Conservation (phyloP, 2,888 invertebrate species). For the Meta bourneti region DNA sequence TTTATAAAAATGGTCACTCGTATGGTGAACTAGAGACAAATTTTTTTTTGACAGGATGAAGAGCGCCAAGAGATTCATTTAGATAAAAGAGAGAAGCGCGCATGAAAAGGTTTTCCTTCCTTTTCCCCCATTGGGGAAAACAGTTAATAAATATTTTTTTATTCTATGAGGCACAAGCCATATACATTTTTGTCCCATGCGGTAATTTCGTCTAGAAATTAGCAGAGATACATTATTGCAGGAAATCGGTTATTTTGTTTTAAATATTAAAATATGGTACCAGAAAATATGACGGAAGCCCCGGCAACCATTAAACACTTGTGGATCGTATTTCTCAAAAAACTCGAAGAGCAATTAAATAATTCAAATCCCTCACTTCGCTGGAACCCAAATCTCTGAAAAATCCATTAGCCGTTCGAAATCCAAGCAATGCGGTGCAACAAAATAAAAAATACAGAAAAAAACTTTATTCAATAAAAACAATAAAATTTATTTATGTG, state of each 20-base stretch:
- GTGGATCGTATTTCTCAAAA: neutral
- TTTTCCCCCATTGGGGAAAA: no score
- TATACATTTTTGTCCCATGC: no score
- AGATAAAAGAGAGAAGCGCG: no score
- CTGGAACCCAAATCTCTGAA: neutral
- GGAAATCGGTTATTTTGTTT: neutral
- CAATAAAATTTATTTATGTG: slow-evolving; percentile 53
- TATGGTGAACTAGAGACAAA: no score
- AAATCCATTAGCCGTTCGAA: slow-evolving; percentile 39
- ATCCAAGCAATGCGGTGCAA: neutral
- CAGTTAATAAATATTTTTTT: no score
- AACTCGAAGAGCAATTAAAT: neutral
- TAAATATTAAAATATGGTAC: neutral
- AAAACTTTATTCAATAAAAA: slow-evolving; percentile 56
- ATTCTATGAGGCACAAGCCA: no score
- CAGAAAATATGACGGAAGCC: neutral
- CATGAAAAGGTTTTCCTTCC: no score
- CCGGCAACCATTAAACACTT: neutral
- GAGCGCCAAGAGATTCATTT: no score
- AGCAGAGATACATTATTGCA: neutral
- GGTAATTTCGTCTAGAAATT: neutral
- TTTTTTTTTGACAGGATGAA: no score
- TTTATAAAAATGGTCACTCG: no score
- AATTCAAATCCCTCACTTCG: neutral
- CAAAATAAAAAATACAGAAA: neutral